Conservation (phyloP, 1,140 invertebrate genomes). For the Drosophila tani region DNA sequence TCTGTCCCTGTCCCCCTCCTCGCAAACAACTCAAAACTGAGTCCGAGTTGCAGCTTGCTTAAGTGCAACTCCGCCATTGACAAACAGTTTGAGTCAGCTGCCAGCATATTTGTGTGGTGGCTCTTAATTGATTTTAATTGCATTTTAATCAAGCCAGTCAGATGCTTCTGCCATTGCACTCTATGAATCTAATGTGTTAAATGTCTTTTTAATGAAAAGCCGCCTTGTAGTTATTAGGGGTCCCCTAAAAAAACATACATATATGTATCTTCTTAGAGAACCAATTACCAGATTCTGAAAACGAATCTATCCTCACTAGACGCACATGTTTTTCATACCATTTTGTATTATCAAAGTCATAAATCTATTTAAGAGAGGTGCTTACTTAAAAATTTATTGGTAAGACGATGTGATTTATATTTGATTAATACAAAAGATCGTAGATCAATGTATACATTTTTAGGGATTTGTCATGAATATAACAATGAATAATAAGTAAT, state of each 20-base stretch:
- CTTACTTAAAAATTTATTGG: too few species aligned
- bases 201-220: slow-evolving; percentile 64
- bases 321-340: background rate
- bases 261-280: background rate
- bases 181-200: slow-evolving; percentile 28
- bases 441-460: background rate
- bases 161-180: slow-evolving; percentile 59
- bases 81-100: slow-evolving; percentile 20
- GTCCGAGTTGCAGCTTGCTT: slow-evolving; percentile 13
- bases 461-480: too few species aligned
- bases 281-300: background rate
- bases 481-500: too few species aligned
- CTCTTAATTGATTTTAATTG: slow-evolving; percentile 80
- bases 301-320: background rate
- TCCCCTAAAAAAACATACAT: too few species aligned
- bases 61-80: slow-evolving; percentile 42
- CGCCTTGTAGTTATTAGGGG: background rate
- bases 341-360: background rate
- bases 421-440: background rate
- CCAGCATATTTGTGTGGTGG: slow-evolving; percentile 30
- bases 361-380: background rate
- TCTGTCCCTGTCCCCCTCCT: background rate
- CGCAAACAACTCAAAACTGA: background rate
- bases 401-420: too few species aligned
- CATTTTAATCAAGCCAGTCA: slow-evolving; percentile 63